Conservation (phyloP, 2,888 invertebrate genomes). For the Chrysolina haemoptera region DNA sequence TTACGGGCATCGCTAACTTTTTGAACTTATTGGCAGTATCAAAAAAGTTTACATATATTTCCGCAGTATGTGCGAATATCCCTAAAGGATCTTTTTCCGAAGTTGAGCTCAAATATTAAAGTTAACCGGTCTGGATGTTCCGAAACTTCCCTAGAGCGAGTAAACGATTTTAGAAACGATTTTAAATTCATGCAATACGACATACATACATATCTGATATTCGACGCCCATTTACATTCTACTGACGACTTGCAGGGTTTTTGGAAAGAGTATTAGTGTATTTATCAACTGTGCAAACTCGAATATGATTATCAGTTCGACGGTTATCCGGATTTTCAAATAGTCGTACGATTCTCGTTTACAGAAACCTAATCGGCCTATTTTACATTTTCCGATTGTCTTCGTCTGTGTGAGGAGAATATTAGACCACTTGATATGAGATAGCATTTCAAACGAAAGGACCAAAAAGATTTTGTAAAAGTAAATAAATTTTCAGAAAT, state of each 20-base stretch:
- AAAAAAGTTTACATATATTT: slow-evolving; percentile 29
- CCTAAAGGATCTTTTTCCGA: background rate
- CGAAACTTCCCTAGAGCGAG: slow-evolving; percentile 15
- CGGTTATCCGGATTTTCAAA: background rate
- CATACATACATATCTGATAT: slow-evolving; percentile 26
- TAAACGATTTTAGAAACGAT: slow-evolving; percentile 24
- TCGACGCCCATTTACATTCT: slow-evolving; percentile 24
- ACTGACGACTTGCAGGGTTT: background rate
- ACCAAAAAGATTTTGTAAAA: background rate
- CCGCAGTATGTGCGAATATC: slow-evolving; percentile 14
- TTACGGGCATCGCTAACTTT: slow-evolving; percentile 8
- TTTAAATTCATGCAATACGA: slow-evolving; percentile 17
- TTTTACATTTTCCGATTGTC: background rate
- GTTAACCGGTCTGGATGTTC: slow-evolving; percentile 19
- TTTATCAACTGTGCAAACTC: slow-evolving; percentile 13
- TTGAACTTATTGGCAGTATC: slow-evolving; percentile 15
- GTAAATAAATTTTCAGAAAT: too few relatives aligned
- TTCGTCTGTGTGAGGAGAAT: background rate
- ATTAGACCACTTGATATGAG: too few relatives aligned
- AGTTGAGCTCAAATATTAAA: slow-evolving; percentile 28
- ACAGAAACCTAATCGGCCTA: background rate
- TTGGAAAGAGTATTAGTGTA: background rate
- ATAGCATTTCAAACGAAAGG: background rate
- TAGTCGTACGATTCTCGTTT: background rate
- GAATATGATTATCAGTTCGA: slow-evolving; percentile 11